Conservation (phyloP, 2,113 vertebrate genomes). For the Ivindomyrus marchei region DNA sequence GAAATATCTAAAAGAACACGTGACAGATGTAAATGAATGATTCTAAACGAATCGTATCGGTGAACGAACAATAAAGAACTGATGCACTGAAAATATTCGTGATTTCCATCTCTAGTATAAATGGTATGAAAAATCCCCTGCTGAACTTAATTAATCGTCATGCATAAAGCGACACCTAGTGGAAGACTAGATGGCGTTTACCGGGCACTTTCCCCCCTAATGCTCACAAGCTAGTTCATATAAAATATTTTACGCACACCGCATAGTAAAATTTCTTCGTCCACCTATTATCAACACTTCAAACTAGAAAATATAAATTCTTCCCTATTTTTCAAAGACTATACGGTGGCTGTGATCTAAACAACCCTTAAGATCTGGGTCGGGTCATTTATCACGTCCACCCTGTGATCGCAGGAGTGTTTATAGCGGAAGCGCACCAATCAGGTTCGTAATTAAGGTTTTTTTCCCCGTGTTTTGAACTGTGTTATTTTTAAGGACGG, state of each 20-base stretch:
- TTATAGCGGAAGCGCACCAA: not conserved
- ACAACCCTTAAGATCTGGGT: not conserved
- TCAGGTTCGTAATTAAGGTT: not conserved
- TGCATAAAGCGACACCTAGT: conserved; percentile 3
- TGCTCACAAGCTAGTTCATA: not conserved
- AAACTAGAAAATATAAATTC: not conserved
- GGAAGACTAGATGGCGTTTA: not conserved
- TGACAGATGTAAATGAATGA: not conserved
- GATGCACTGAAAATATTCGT: not conserved
- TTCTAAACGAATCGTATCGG: not conserved
- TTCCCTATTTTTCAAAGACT: not conserved
- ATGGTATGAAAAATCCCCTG: not conserved
- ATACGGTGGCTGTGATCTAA: not conserved
- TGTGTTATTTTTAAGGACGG: not conserved
- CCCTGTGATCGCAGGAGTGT: not conserved
- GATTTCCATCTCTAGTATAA: not conserved
- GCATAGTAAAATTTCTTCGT: not conserved
- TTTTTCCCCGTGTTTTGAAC: not conserved
- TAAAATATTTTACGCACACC: not conserved
- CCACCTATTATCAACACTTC: not conserved
- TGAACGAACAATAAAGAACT: not conserved
- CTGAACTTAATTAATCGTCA: not conserved
- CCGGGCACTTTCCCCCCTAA: not conserved
- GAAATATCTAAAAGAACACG: not conserved
- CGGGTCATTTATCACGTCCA: not conserved